Conservation (phyloP, 2,797 vertebrate species). For the Pangasius macronema region DNA sequence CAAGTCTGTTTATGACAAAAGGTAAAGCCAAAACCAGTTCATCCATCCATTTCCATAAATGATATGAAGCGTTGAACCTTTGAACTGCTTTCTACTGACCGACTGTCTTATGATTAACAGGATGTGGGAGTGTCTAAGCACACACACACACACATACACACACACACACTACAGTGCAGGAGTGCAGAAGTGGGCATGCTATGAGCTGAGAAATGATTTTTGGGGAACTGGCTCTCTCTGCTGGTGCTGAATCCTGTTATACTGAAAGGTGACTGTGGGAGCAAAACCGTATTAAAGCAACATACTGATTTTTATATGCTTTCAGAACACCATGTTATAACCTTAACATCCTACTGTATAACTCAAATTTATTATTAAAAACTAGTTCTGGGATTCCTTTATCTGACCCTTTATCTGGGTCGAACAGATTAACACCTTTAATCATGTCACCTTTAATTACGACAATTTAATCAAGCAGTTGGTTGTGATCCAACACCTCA, state of each 20-base stretch:
- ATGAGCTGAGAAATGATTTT: background rate
- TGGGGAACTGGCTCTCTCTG: conserved; percentile 14
- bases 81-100: background rate
- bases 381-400: too few species aligned
- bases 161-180: background rate
- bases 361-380: too few species aligned
- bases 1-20: background rate
- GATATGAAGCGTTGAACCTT: background rate
- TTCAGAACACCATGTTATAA: too few species aligned
- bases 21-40: background rate
- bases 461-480: too few species aligned
- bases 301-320: background rate
- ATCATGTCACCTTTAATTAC: too few species aligned
- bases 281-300: background rate
- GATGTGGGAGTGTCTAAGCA: conserved; percentile 5
- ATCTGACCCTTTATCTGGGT: too few species aligned
- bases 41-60: background rate
- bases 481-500: background rate
- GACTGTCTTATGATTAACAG: conserved; percentile 15
- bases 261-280: too few species aligned
- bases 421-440: too few species aligned
- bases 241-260: background rate
- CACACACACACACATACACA: background rate
- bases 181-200: background rate
- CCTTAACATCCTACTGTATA: too few species aligned